phyloP scores from a whole-genome alignment of 2,888 invertebrate species.

The Sarcophaga subvicina region DNA sequence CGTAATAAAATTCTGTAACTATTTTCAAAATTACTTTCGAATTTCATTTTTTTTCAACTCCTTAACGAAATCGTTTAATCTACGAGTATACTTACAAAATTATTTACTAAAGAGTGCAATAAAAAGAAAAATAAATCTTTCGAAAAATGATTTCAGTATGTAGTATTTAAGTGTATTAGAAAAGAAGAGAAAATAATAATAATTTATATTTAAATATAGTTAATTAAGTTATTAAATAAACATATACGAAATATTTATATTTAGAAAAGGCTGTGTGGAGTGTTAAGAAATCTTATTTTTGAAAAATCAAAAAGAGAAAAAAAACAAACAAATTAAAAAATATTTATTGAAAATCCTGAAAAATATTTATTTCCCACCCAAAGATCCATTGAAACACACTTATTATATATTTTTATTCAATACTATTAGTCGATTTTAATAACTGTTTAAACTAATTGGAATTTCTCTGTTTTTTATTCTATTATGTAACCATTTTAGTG shows the following conservation, averaged over 20 bases:
- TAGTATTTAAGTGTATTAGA: neutral
- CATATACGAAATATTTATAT: neutral
- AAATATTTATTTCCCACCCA: neutral
- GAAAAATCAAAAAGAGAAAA: neutral
- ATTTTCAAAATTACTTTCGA: no score
- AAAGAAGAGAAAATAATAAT: neutral
- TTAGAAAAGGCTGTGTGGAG: slow-evolving; percentile 41
- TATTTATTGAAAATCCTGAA: neutral
- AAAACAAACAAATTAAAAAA: neutral
- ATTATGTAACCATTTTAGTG: no score
- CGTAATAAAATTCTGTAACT: no score
- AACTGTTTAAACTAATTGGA: no score
- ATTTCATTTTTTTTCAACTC: no score
- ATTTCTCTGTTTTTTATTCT: no score
- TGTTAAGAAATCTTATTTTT: slow-evolving; percentile 19
- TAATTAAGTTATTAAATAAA: slow-evolving; percentile 1
- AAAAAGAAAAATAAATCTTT: neutral
- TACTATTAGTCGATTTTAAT: no score
- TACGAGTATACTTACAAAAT: no score
- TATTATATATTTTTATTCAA: no score
- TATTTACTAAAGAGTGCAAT: no score
- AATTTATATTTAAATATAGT: slow-evolving; percentile 2
- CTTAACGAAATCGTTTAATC: no score
- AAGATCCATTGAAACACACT: neutral
- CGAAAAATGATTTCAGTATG: neutral